Evolutionary conservation across 2,797 vertebrate genomes (phyloP), one percentile per base, ranked within the genome.

Genomic region (Poecilia gillii): DNA sequence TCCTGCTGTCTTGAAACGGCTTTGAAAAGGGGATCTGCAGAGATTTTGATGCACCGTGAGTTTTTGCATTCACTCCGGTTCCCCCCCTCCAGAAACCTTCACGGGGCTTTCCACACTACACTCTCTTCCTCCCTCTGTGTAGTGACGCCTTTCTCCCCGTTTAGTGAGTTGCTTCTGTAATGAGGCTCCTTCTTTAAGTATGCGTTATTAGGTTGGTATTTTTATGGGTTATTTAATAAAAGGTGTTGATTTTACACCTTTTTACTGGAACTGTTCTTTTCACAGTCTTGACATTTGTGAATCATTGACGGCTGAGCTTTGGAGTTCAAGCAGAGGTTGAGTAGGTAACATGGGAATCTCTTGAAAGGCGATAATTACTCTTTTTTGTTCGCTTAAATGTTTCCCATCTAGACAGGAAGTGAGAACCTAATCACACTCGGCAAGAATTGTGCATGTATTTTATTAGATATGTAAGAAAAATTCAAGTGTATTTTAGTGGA

Each of bases 331-430:
- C 73, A 82, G 76, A 84, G 82, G 85, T 81, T 82, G 87, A 81
- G 81, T 74, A 76, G 81, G 80, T 91, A 92, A 76, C 79, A 84
- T 90, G 86, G 89, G 75, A 83, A 74, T 73, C 74, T 31, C 77
- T 89, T 82, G 86, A 89, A 91, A 91, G 87, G 86, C 92, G 92
- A 81, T 90, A 91, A 93, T 93, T 91, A 89, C 84, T 89, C 80
- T 76, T 89, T 79, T 76, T 12, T 53, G 78, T 77, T 25, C 36
- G 79, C 81, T 90, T 88, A 80, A 86, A 87, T 74, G 80, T 80
- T 84, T 83, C 79, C 72, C 68, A 78, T 71, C 73, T 81, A 73
- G 79, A 78, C 46, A 64, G 76, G 72, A 85, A 79, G 78, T 70
- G 68, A 88, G 39, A 89, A 36, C 53, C 59, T 77, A 79, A 82